These are phyloP conservation scores for Drosophila gaucha DNA, from an alignment of 2,888 invertebrate species.

Conservation along the genomic window DNA sequence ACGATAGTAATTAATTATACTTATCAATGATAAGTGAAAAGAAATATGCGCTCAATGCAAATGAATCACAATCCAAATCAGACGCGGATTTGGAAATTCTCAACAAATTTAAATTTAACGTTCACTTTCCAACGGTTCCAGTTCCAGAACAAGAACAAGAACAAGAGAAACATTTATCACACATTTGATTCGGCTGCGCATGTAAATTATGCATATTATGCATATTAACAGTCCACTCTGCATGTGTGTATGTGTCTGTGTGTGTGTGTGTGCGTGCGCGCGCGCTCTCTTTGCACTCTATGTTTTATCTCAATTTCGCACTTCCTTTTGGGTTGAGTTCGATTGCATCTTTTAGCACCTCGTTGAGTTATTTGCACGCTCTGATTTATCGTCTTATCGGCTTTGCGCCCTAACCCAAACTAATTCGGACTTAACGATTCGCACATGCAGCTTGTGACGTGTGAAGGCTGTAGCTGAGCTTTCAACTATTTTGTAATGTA, in stretches of 20 bases:
- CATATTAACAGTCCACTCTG: slow-evolving; percentile 4
- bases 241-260: not conserved
- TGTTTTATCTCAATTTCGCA: slow-evolving; percentile 47
- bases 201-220: slow-evolving; percentile 10
- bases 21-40: slow-evolving; percentile 58
- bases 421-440: slow-evolving; percentile 17
- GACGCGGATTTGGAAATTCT: slow-evolving; percentile 31
- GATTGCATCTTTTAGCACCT: slow-evolving; percentile 69
- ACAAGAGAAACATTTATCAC: not conserved
- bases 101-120: slow-evolving; percentile 17
- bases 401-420: slow-evolving; percentile 29
- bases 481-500: not conserved
- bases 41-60: slow-evolving; percentile 53
- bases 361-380: slow-evolving; percentile 62
- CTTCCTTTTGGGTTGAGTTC: slow-evolving; percentile 57
- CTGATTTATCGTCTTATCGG: slow-evolving; percentile 62
- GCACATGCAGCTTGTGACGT: slow-evolving; percentile 3
- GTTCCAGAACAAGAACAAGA: not conserved
- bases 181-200: not conserved
- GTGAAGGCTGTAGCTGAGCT: not conserved
- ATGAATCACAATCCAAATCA: slow-evolving; percentile 66
- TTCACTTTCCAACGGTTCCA: not conserved
- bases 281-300: not conserved
- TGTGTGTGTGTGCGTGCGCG: not conserved
- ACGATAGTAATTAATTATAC: slow-evolving; percentile 69